These are phyloP conservation scores for Chloebia gouldiae DNA, from an alignment of 2,113 vertebrate species.

Conservation along the genomic window DNA sequence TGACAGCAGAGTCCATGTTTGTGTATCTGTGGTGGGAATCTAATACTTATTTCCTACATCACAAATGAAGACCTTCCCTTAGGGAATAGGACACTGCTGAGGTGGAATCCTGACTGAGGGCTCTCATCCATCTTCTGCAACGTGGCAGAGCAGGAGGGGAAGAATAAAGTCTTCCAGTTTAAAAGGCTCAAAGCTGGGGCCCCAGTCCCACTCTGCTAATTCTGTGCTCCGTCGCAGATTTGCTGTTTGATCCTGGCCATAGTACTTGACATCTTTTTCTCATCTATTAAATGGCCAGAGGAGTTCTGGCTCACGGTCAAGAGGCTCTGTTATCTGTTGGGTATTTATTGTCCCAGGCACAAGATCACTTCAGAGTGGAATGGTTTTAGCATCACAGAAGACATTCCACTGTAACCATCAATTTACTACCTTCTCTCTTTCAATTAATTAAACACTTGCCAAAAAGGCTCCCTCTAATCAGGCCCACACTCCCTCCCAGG, in stretches of 20 bases:
- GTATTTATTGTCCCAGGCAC: background rate
- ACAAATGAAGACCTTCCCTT: background rate
- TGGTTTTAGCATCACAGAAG: background rate
- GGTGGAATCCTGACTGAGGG: fast-evolving
- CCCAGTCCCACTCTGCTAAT: background rate
- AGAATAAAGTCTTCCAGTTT: background rate
- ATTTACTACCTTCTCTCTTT: background rate
- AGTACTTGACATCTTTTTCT: background rate
- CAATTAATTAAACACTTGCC: background rate
- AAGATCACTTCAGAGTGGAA: background rate
- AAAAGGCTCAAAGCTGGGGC: background rate
- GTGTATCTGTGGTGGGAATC: background rate
- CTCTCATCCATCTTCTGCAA: background rate
- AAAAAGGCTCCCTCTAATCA: background rate
- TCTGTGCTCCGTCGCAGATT: background rate
- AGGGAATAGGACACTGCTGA: background rate
- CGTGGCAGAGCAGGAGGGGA: background rate
- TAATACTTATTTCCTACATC: background rate
- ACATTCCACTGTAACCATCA: background rate
- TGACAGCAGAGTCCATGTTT: background rate
- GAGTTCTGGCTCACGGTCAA: background rate
- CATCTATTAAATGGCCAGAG: background rate
- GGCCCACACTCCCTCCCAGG: background rate
- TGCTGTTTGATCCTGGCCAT: background rate
- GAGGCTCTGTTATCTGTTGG: background rate